phyloP scores from a whole-genome alignment of 2,797 vertebrate genomes.

The Taenioides sp. region DNA sequence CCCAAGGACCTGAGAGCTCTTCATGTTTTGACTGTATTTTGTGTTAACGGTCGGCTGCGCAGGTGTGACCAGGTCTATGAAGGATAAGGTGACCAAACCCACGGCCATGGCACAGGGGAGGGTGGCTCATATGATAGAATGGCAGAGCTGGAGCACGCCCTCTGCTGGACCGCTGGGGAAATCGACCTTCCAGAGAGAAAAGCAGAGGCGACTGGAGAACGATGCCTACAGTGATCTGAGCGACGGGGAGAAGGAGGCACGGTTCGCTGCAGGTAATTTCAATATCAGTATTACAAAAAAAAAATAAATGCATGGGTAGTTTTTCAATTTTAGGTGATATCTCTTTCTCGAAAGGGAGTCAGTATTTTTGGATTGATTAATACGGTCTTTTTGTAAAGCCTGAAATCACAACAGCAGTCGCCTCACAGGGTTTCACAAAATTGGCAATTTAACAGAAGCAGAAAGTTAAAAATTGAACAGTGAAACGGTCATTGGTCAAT shows the following conservation, averaged over 20 bases:
- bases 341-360: background rate
- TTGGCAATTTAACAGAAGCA: too few relatives aligned
- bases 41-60: constrained; percentile 23
- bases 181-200: constrained; percentile 79
- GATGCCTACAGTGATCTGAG: constrained; percentile 96
- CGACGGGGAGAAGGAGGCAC: constrained; percentile 95
- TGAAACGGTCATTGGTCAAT: too few relatives aligned
- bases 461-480: too few relatives aligned
- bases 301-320: too few relatives aligned
- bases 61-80: constrained; percentile 95
- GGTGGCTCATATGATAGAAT: constrained; percentile 98
- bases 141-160: constrained; percentile 94
- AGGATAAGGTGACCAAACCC: constrained; percentile 98
- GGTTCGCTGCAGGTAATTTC: constrained; percentile 90
- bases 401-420: too few relatives aligned
- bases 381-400: too few relatives aligned
- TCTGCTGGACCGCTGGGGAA: constrained; percentile 82
- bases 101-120: constrained; percentile 95
- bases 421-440: too few relatives aligned
- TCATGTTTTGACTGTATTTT: constrained; percentile 44
- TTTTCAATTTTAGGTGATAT: too few relatives aligned
- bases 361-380: background rate
- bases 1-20: background rate
- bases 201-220: constrained; percentile 78
- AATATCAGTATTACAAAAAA: background rate